Evolutionary conservation across 2,888 invertebrate genomes (phyloP).

Genomic region (Matsumyia berberina): DNA sequence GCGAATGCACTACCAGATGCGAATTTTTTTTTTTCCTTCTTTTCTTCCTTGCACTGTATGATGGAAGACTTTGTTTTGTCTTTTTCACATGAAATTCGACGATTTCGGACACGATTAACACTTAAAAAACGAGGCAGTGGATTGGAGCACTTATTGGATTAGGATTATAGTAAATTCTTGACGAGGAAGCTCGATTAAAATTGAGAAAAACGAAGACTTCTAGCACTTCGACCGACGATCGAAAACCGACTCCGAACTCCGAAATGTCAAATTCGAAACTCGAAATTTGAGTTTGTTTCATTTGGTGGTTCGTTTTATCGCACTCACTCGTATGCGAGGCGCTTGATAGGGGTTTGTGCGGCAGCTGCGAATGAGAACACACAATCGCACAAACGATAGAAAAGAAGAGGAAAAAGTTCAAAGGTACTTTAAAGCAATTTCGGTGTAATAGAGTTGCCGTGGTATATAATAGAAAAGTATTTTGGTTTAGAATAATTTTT

Average conservation of each 20-base stretch:
- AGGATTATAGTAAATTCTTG: slow-evolving; percentile 24
- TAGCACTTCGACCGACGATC: slow-evolving; percentile 65
- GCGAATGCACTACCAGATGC: slow-evolving; percentile 75
- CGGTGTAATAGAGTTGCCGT: slow-evolving; percentile 51
- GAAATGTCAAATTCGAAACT: slow-evolving; percentile 71
- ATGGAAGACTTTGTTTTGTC: slow-evolving; percentile 61
- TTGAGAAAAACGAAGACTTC: slow-evolving; percentile 57
- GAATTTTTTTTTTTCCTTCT: slow-evolving; percentile 57
- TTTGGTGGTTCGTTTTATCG: slow-evolving; percentile 19
- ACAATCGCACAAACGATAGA: neutral
- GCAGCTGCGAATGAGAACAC: slow-evolving; percentile 20
- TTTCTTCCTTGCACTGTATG: slow-evolving; percentile 48
- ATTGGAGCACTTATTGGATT: slow-evolving; percentile 39
- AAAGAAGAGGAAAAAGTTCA: neutral
- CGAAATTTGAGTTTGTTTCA: slow-evolving; percentile 63
- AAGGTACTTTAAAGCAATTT: slow-evolving; percentile 13
- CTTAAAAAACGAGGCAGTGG: slow-evolving; percentile 39
- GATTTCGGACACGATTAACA: slow-evolving; percentile 12
- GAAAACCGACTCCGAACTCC: slow-evolving; percentile 74
- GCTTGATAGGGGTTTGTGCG: slow-evolving; percentile 2
- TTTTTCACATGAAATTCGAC: slow-evolving; percentile 49
- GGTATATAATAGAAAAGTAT: neutral
- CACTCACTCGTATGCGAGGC: slow-evolving; percentile 25
- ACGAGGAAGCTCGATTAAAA: slow-evolving; percentile 43
- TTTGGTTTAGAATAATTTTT: too few species aligned